Conservation (phyloP, 2,797 vertebrate species). For the Pipistrellus nathusii region DNA sequence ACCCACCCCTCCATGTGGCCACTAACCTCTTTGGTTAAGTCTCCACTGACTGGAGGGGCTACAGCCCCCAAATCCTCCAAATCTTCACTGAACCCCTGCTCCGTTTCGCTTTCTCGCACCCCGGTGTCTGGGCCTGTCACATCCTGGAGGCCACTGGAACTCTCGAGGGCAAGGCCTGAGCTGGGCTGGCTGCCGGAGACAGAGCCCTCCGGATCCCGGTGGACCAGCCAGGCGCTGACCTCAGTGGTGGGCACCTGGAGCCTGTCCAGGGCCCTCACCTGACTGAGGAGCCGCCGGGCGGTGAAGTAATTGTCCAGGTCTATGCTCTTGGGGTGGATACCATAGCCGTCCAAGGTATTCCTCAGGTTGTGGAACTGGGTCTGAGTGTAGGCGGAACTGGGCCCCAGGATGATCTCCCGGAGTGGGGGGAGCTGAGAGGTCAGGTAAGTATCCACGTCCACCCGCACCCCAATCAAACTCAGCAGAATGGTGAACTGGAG, state of each 20-base stretch:
- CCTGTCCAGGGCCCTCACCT: constrained; percentile 97
- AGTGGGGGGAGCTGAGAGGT: constrained; percentile 96
- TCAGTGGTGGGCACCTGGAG: constrained; percentile 96
- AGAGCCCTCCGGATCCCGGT: constrained; percentile 94
- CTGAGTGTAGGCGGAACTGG: constrained; percentile 98
- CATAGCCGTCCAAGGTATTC: constrained; percentile 98
- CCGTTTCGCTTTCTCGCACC: constrained; percentile 92
- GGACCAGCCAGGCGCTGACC: constrained; percentile 97
- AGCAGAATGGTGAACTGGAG: constrained; percentile 99
- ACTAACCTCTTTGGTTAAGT: constrained; percentile 98
- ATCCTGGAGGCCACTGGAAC: constrained; percentile 93
- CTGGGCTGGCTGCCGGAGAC: constrained; percentile 93
- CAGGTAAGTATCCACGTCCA: constrained; percentile 99
- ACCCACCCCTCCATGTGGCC: background rate
- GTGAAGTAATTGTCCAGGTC: constrained; percentile 98
- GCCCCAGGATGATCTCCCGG: constrained; percentile 99
- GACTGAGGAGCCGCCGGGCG: constrained; percentile 94
- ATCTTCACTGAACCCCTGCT: constrained; percentile 93
- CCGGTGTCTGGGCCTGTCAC: constrained; percentile 91
- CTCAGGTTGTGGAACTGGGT: constrained; percentile 99
- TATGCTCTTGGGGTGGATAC: constrained; percentile 98
- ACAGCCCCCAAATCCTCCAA: constrained; percentile 95
- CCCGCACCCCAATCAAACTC: constrained; percentile 97
- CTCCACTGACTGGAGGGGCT: constrained; percentile 93
- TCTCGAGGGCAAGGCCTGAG: constrained; percentile 94